Percentiles rank a stretch among this genome's conserved stretches.
Conservation (phyloP, 2,113 vertebrate genomes). For the Vulpes lagopus region DNA sequence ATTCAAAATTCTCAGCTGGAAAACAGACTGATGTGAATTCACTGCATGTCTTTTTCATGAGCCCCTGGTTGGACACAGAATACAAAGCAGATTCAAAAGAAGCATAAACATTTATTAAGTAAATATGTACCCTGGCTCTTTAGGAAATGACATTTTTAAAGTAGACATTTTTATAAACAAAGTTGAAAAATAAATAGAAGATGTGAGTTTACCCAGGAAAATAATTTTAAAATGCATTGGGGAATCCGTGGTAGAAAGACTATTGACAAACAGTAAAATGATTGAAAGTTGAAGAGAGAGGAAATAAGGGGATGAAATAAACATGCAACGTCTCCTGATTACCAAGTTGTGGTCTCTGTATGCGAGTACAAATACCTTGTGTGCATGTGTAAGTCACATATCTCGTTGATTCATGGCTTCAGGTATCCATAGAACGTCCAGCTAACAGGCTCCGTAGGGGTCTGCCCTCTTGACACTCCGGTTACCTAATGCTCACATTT, state of each 20-base stretch:
- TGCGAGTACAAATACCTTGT: not conserved
- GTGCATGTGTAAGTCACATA: not conserved
- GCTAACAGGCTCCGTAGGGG: not conserved
- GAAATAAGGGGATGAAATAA: not conserved
- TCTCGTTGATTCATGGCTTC: not conserved
- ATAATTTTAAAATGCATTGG: not conserved
- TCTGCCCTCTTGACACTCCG: not conserved
- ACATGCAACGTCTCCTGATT: not conserved
- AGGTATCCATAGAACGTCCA: not conserved
- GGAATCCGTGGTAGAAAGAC: not conserved
- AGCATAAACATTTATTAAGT: conserved; percentile 33
- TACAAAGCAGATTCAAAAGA: not conserved
- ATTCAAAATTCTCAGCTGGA: conserved; percentile 37
- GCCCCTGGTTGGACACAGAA: not conserved
- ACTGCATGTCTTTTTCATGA: not conserved
- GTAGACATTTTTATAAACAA: conserved; percentile 24
- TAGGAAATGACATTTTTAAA: conserved; percentile 42
- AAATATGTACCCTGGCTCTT: not conserved
- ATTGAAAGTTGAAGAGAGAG: not conserved
- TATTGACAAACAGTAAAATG: not conserved
- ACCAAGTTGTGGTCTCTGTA: not conserved
- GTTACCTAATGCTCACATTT: too few relatives aligned
- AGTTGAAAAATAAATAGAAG: conserved; percentile 51
- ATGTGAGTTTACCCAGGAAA: not conserved
- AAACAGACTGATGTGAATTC: conserved; percentile 42